Evolutionary conservation across 2,113 vertebrate species (phyloP), one percentile per base, ranked within the genome.

Genomic region (Malurus alboscapulatus): DNA sequence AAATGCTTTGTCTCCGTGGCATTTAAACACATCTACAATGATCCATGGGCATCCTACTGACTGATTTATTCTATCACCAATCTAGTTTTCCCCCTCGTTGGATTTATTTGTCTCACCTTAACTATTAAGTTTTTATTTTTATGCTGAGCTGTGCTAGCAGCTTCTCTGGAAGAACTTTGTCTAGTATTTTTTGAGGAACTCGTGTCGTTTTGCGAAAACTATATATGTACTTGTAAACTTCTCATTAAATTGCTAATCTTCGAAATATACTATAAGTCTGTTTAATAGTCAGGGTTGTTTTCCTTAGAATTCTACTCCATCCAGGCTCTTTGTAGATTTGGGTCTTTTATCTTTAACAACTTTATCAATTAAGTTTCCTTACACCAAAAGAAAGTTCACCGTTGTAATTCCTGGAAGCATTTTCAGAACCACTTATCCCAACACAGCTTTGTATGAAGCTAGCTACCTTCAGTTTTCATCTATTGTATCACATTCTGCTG

Each of bases 401-500:
- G 25, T 84, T 82, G 44, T 62, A 83, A 85, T 90, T 93, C 72
- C 74, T 77, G 90, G 90, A 94, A 93, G 66, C 48, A n/a, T 79
- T 88, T 67, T 91, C 61, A 86, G 55, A 85, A 76, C 42, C 32
- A 69, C 66, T 93, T 88, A 21, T 44, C 47, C 66, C 45, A 44
- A 74, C 75, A 76, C 10, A 13, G 66, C 75, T 92, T 45, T 55
- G 53, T 63, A 51, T 24, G 10, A 68, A 87, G 36, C 26, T 67
- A 36, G 24, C 53, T 65, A 61, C 48, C 45, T 89, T 81, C 58
- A 85, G 36, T 44, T 82, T 96, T 87, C 55, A 71, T 82, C 87
- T 73, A 17, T 38, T 83, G 82, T 57, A 88, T 34, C 71, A 61
- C 53, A 67, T 84, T 86, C 78, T 95, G n/a, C 89, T 94, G 88